A percentile compares a stretch with the other conserved stretches of the same genome.
phyloP scores from a whole-genome alignment of 2,113 vertebrate species.

The Labeo catla region DNA sequence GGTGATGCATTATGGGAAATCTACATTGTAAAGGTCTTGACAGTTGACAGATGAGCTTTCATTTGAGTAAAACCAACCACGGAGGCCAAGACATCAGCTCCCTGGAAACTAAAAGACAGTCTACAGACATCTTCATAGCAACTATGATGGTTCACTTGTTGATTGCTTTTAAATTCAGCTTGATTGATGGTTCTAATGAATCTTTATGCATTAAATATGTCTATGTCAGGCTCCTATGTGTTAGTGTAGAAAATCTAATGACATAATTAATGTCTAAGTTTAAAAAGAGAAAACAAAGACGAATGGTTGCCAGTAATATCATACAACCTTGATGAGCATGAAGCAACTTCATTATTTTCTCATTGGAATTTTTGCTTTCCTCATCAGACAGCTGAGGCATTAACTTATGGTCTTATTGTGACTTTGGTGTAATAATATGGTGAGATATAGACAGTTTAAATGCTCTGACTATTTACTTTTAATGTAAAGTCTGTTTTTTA shows the following conservation, averaged over 20 bases:
- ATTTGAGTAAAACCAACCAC: constrained; percentile 81
- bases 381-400: constrained; percentile 7
- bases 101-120: constrained; percentile 81
- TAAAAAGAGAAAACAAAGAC: neutral
- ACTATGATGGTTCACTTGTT: constrained; percentile 25
- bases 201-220: neutral
- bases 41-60: constrained; percentile 86
- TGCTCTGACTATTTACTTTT: constrained; percentile 76
- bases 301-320: neutral
- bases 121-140: constrained; percentile 36
- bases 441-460: constrained; percentile 80
- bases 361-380: neutral
- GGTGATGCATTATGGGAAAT: constrained; percentile 75
- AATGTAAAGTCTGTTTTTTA: constrained; percentile 71
- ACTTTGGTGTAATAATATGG: constrained; percentile 69
- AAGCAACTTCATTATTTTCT: neutral
- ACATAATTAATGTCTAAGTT: neutral
- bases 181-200: constrained; percentile 33
- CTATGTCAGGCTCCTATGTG: neutral
- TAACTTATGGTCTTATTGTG: constrained; percentile 21
- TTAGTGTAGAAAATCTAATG: neutral
- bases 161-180: constrained; percentile 10
- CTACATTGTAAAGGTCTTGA: constrained; percentile 82
- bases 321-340: neutral
- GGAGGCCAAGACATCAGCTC: constrained; percentile 73